Evolutionary conservation across 1,140 invertebrate species (phyloP).

Genomic region (Atta texana): DNA sequence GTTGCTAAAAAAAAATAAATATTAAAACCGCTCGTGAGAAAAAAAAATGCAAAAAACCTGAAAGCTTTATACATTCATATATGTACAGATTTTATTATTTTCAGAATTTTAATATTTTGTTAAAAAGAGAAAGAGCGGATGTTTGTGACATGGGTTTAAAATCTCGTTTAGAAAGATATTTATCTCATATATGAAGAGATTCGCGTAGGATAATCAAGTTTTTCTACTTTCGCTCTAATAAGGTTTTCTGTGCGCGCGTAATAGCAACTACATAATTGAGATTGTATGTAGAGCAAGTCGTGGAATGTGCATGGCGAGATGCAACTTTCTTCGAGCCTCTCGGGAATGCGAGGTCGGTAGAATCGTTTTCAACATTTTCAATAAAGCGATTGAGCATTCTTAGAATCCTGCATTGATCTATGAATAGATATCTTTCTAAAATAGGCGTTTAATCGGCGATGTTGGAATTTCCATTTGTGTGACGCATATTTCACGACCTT

Average conservation of each 20-base stretch:
- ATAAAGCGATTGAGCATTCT: conserved; percentile 16
- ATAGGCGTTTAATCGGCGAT: not conserved
- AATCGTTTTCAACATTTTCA: conserved; percentile 40
- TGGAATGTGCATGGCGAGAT: conserved; percentile 36
- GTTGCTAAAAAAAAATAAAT: not conserved
- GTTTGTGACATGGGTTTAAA: conserved; percentile 2
- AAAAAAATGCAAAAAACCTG: not conserved
- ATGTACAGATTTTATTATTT: not conserved
- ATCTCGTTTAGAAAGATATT: conserved; percentile 33
- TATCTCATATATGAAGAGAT: conserved; percentile 14
- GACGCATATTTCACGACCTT: conserved; percentile 20
- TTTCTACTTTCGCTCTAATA: conserved; percentile 53
- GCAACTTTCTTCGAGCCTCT: conserved; percentile 53
- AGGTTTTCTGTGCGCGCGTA: conserved; percentile 51
- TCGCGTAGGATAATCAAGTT: conserved; percentile 21
- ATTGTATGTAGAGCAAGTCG: conserved; percentile 67
- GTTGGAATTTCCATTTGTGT: not conserved
- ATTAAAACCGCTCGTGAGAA: not conserved
- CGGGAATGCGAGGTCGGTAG: conserved; percentile 1
- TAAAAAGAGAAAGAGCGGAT: not conserved
- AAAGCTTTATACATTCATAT: not conserved
- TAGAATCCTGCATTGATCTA: not conserved
- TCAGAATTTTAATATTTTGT: not conserved
- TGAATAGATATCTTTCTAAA: not conserved
- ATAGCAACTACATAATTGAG: conserved; percentile 69